phyloP scores from a whole-genome alignment of 1,140 invertebrate genomes.

The Drosophila nikananu region DNA sequence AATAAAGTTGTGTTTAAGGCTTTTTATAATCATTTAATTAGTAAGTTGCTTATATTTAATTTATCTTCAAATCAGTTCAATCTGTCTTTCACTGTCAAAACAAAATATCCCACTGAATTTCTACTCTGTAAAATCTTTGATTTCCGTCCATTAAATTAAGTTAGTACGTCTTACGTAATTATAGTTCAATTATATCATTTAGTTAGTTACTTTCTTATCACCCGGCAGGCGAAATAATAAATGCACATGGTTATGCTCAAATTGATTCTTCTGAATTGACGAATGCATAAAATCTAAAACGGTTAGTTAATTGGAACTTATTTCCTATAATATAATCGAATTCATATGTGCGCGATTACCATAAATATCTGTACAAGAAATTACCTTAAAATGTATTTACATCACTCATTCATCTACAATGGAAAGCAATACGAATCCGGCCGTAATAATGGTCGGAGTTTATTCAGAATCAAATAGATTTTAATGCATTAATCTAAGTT shows the following conservation, averaged over 20 bases:
- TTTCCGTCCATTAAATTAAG: constrained; percentile 48
- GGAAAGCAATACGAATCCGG: constrained; percentile 43
- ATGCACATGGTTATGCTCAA: constrained; percentile 49
- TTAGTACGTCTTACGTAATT: constrained; percentile 14
- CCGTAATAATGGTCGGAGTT: constrained; percentile 17
- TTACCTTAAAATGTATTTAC: constrained; percentile 22
- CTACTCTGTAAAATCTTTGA: constrained; percentile 8
- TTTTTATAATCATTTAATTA: constrained; percentile 32
- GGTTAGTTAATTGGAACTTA: constrained; percentile 31
- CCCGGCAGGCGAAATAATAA: constrained; percentile 7
- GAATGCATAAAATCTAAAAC: constrained; percentile 26
- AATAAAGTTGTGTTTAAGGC: constrained; percentile 25
- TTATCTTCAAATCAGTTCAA: constrained; percentile 24
- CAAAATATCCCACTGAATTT: constrained; percentile 8
- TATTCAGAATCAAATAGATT: constrained; percentile 19
- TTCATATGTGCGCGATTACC: constrained; percentile 34
- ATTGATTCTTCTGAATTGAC: constrained; percentile 65
- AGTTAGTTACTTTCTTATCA: constrained; percentile 5
- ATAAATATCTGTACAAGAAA: constrained; percentile 32
- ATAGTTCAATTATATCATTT: constrained; percentile 5
- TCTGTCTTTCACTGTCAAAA: constrained; percentile 5
- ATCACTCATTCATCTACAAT: constrained; percentile 13
- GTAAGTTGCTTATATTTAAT: constrained; percentile 32
- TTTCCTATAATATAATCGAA: constrained; percentile 18
- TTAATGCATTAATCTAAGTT: constrained; percentile 14